Evolutionary conservation across 2,888 invertebrate genomes (phyloP), one percentile per base, ranked within the genome.

Genomic region (Mamestra brassicae): DNA sequence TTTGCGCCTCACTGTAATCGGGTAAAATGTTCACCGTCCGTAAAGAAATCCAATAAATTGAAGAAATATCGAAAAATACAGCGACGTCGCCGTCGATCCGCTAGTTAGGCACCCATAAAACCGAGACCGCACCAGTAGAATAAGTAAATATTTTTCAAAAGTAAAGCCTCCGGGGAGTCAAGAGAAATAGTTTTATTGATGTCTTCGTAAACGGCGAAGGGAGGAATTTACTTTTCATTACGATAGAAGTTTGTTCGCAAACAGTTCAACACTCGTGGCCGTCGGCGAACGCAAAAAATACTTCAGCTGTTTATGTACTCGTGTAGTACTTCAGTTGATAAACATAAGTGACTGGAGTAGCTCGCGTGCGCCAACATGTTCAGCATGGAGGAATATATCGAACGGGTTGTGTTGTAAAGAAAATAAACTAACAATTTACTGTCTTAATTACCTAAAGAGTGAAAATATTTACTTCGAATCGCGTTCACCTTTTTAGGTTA

Each of bases 211-310:
- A 90, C 86, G 89, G 71, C 88, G 89, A 85, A 89, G 87, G 76
- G 79, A 84, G 85, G 89, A 94, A 94, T 95, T 95, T 95, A 95
- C 95, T 95, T 95, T 95, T 94, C 95, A 95, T 95, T 95, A 94
- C 94, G 90, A 92, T 89, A 90, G 90, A 93, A 94, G 94, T 94
- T 94, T 94, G 93, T 92, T 90, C 88, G 90, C 93, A 95, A 95
- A 95, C 93, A 94, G 90, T 93, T 92, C 93, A 90, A 92, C 92
- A 91, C 89, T 92, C 90, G 89, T 87, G 88, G 86, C 63, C 72
- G 76, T 54, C 69, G 74, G 75, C 64, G 76, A 78, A 74, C 63
- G 86, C 76, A 88, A 87, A 87, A 87, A 87, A 87, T 84, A 84
- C 63, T 65, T 62, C 36, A 65, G 72, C 74, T 73, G 76, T 77